Evolutionary conservation across 1,140 invertebrate genomes (phyloP).

Genomic region (Drosophila watanabei): DNA sequence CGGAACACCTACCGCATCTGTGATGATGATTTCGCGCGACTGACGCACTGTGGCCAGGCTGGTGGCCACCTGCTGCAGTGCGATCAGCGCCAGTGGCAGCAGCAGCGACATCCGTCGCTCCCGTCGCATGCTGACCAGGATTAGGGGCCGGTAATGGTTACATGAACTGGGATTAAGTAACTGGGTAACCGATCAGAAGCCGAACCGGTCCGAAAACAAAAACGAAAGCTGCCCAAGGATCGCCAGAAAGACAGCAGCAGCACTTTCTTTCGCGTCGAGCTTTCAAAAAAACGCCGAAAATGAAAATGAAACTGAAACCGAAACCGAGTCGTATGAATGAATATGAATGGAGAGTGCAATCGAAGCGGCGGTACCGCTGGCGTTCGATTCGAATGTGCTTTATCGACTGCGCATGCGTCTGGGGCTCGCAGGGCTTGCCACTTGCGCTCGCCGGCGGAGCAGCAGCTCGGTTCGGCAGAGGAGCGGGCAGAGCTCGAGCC

Average conservation of each 20-base stretch:
- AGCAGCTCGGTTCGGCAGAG: slow-evolving; percentile 22
- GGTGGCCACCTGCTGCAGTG: slow-evolving; percentile 52
- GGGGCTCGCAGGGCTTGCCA: slow-evolving; percentile 72
- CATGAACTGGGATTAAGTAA: slow-evolving; percentile 73
- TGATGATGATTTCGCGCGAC: slow-evolving; percentile 82
- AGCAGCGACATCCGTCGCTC: slow-evolving; percentile 24
- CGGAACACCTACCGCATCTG: slow-evolving; percentile 80
- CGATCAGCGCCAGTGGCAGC: slow-evolving; percentile 59
- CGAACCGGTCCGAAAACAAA: slow-evolving; percentile 70
- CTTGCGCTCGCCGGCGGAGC: slow-evolving; percentile 36
- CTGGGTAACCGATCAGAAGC: slow-evolving; percentile 51
- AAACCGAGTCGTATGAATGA: slow-evolving; percentile 59
- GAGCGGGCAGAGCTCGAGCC: slow-evolving; percentile 40
- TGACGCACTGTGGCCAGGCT: slow-evolving; percentile 60
- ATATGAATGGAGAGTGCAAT: slow-evolving; percentile 74
- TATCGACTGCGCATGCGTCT: slow-evolving; percentile 78
- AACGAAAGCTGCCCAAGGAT: slow-evolving; percentile 71
- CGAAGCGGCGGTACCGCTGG: slow-evolving; percentile 60
- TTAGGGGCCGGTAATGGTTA: slow-evolving; percentile 47
- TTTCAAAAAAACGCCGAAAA: slow-evolving; percentile 54
- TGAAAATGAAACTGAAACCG: slow-evolving; percentile 20
- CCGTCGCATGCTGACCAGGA: slow-evolving; percentile 71
- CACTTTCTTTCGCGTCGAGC: slow-evolving; percentile 31
- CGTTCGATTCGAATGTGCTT: slow-evolving; percentile 80
- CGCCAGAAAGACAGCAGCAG: slow-evolving; percentile 40